Evolutionary conservation across 2,888 invertebrate genomes (phyloP), one percentile per base, ranked within the genome.

Genomic region (Heteromyza rotundicornis): DNA sequence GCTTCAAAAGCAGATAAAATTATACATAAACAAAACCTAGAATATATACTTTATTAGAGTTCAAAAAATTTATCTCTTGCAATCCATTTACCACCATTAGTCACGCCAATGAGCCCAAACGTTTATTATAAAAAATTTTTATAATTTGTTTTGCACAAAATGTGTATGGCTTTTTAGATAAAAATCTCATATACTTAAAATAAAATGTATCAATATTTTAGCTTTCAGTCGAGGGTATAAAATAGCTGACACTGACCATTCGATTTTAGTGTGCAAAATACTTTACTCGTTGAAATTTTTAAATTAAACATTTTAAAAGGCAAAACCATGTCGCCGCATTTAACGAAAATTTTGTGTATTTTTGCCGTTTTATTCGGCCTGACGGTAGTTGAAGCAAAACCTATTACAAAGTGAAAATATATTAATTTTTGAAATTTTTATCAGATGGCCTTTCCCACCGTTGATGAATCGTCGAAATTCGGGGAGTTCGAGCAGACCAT

Each of bases 381-480:
- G 47, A 14, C 47, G 7, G 47, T 47, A 20, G 19, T 40, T 40
- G 3, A n/a, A 40, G 5, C 14, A 3, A 40, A 19, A 8, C 19
- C 17, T 19, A 3, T 47, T 47, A 17, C 2, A 19, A 19, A 19
- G 14, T 40, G n/a, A 8, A 14, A 14, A 47, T 47, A 20, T 20
- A 47, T 19, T 47, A 27, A 27, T 27, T 7, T 27, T 27, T 27
- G 64, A 66, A 60, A 64, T 64, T 16, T 51, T 12, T 10, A 5
- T 19, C 2, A 53, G 57, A 8, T 49, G 12, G 57, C 53, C 5
- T 2, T 50, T 0, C 47, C 53, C 3, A 3, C 8, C 3, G 20
- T 20, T 5, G 47, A 24, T 22, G 23, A 53, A 17, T 24, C 16
- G n/a, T 22, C 40, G 16, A 57, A 54, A 35, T 52, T 35, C 2